Evolutionary conservation across 2,888 invertebrate species (phyloP), one percentile per base, ranked within the genome.

Genomic region (Diplazon laetatorius): DNA sequence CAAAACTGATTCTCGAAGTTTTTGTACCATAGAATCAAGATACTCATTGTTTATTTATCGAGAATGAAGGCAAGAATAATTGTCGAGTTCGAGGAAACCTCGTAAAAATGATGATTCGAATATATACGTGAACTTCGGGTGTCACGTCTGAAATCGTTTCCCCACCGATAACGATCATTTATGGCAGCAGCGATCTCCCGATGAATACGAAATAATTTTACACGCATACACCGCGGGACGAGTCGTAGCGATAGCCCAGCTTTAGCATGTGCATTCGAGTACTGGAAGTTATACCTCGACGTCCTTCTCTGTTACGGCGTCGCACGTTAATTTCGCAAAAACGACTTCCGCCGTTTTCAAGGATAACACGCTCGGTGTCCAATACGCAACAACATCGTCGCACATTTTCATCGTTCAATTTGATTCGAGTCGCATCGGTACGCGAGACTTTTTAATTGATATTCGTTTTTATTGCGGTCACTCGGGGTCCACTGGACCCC

Each of bases 311-410:
- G 42, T 57, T 20, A 52, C 65, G 22, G 50, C 37, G 52, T 25
- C 50, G 68, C 42, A 62, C 62, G 71, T 79, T 75, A 79, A 79
- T 79, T 75, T 63, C n/a, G 30, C 57, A 48, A 63, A n/a, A 71
- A 68, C 63, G 71, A 75, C 78, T 79, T 79, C 78, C 78, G 71
- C 78, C 62, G 71, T 68, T 48, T 72, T 66, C 78, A 79, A 79
- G 78, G 78, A 75, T 68, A 68, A 55, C 65, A 48, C 59, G 46
- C 59, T 25, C 37, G 42, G 73, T 70, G 39, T 69, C 73, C 37
- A 65, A 69, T 52, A 62, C 62, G 46, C 39, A 39, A 70, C 46
- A 78, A 78, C 57, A 63, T 37, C 52, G 46, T 25, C 20, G 37
- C 66, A 9, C 50, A 57, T 52, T 48, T 25, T 59, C 25, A 46